Base-by-base conservation (phyloP, 2,888 invertebrate species). In the Ormyrus thymus region DNA sequence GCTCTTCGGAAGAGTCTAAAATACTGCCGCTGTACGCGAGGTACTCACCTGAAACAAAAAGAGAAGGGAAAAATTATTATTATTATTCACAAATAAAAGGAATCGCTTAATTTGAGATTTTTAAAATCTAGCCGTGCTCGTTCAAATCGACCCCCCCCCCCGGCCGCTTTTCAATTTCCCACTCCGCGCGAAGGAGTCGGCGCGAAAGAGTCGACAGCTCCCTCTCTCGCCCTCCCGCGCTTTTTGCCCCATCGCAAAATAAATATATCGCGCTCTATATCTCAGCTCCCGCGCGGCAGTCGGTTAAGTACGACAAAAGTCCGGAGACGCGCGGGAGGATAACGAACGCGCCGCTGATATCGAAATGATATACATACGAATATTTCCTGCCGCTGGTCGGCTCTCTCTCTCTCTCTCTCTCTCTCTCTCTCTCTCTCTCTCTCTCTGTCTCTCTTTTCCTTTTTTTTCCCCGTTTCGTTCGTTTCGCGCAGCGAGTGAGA, bases 21-120 rank as follows among this genome's bases (percentile, higher is more conserved):
- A 5, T n/a, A n/a, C 43, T 29, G 29, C 43, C 10, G 11, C 1
- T 51, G 50, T 78, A 10, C 5, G n/a, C 8, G 11, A 13, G 43
- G 1, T 75, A 75, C 74, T 79, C 71, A 71, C 71, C 79, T 71
- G 66, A 7, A 79, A 79, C 59, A 71, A 6, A 56, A 70, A 58
- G 1, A 75, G 65, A 75, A 66, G 29, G 29, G 29, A 48, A 6
- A 29, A 55, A 43, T 15, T 2, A 2, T 29, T 2, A 2, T 29
- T 2, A 29, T 29, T 29, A 29, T 29, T 29, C 29, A 3, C 2
- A 0, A 29, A 3, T 29, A 29, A 29, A 29, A 29, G 2, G 29
- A 29, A 29, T 29, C 29, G 29, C 29, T 29, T 29, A 29, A 29
- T 29, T 0, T 29, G 3, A 29, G 3, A 29, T 29, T 29, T 29